Evolutionary conservation across 2,888 invertebrate genomes (phyloP).

Genomic region (Crepidodera aurea): DNA sequence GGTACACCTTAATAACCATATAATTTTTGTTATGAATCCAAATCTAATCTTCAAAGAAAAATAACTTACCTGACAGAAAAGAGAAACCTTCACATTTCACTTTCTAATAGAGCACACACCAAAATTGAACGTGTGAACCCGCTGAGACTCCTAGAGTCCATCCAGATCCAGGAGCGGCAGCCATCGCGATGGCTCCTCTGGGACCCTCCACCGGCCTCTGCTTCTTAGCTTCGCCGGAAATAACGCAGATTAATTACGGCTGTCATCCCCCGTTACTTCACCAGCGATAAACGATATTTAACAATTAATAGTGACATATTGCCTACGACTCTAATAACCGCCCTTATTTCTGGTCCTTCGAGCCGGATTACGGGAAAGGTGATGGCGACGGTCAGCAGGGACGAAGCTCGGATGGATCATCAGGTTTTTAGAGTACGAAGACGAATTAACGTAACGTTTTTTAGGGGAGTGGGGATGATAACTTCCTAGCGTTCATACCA

Average conservation of each 20-base stretch:
- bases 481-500: too few relatives aligned
- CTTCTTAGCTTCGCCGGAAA: slow-evolving; percentile 58
- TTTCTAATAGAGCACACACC: slow-evolving; percentile 3
- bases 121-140: slow-evolving; percentile 10
- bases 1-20: too few relatives aligned
- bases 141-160: background rate
- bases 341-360: slow-evolving; percentile 45
- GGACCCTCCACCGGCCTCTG: slow-evolving; percentile 47
- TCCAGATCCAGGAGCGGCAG: slow-evolving; percentile 39
- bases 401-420: background rate
- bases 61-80: too few relatives aligned
- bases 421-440: too few relatives aligned
- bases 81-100: background rate
- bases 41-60: too few relatives aligned
- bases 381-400: slow-evolving; percentile 18
- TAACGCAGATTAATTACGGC: slow-evolving; percentile 63
- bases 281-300: slow-evolving; percentile 62
- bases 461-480: too few relatives aligned
- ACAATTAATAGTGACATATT: slow-evolving; percentile 62
- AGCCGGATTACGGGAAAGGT: slow-evolving; percentile 36
- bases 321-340: slow-evolving; percentile 52
- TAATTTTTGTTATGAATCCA: too few relatives aligned
- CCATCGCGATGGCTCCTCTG: slow-evolving; percentile 55
- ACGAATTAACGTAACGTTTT: too few relatives aligned
- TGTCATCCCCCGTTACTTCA: slow-evolving; percentile 61